Conservation (phyloP, 2,888 invertebrate species). For the Crocallis elinguaria region DNA sequence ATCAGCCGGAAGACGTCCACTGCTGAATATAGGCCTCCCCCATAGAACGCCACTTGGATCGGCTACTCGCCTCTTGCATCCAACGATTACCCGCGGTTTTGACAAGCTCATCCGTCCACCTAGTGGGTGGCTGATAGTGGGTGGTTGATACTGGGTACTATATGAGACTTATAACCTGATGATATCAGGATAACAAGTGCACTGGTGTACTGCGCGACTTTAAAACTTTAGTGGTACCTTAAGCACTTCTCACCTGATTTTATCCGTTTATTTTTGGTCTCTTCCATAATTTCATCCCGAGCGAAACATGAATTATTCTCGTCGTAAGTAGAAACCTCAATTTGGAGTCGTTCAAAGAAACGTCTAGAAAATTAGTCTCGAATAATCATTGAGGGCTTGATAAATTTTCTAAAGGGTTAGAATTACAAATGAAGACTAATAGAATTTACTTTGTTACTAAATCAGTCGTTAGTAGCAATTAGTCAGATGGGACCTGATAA, state of each 20-base stretch:
- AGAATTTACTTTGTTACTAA: background rate
- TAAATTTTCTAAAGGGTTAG: slow-evolving; percentile 14
- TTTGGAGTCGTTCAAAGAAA: slow-evolving; percentile 9
- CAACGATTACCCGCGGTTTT: too few species aligned
- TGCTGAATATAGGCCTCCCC: too few species aligned
- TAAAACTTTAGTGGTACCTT: too few species aligned
- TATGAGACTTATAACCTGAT: too few species aligned
- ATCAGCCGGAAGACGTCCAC: too few species aligned
- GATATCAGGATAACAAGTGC: too few species aligned
- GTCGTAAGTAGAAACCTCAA: slow-evolving; percentile 18
- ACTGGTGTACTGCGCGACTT: too few species aligned
- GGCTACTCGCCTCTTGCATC: too few species aligned
- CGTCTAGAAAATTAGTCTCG: slow-evolving; percentile 19
- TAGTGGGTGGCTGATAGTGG: too few species aligned
- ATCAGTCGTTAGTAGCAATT: background rate
- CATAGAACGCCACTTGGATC: too few species aligned
- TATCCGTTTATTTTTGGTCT: slow-evolving; percentile 28
- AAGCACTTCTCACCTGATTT: slow-evolving; percentile 24
- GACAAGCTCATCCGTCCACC: too few species aligned
- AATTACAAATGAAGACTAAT: slow-evolving; percentile 9
- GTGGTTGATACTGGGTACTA: too few species aligned
- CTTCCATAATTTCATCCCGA: slow-evolving; percentile 23
- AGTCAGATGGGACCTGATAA: background rate
- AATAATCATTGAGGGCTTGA: slow-evolving; percentile 5
- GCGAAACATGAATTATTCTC: slow-evolving; percentile 33